Percentiles rank a stretch among this genome's conserved stretches.
Evolutionary conservation across 2,113 vertebrate species (phyloP).

Genomic region (Ailuropoda melanoleuca): DNA sequence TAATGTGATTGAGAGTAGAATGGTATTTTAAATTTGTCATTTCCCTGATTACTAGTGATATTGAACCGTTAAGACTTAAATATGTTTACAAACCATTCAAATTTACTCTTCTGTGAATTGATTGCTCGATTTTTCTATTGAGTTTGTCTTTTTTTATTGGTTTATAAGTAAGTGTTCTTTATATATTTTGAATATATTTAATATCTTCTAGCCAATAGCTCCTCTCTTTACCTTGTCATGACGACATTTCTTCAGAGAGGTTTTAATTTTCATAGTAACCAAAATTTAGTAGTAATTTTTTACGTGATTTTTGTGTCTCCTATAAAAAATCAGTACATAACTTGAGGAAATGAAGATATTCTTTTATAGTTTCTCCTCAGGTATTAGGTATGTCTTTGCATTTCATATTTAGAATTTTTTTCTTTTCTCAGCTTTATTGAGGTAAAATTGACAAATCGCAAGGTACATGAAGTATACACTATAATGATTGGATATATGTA

Average conservation of each 20-base stretch:
- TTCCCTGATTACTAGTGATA: background rate
- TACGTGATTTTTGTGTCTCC: background rate
- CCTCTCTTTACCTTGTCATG: background rate
- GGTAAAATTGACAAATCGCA: background rate
- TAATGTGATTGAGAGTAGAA: background rate
- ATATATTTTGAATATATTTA: background rate
- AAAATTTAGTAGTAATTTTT: slow-evolving; percentile 10
- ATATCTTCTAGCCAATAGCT: background rate
- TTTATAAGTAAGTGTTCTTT: background rate
- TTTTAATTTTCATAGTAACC: background rate
- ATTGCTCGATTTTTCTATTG: background rate
- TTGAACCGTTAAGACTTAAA: background rate
- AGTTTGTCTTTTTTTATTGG: background rate
- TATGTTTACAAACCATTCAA: background rate
- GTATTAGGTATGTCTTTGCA: background rate
- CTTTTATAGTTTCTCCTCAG: background rate
- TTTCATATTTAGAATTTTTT: slow-evolving; percentile 8
- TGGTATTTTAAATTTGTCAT: background rate
- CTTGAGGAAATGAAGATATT: background rate
- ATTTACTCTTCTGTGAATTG: background rate
- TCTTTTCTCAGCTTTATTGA: background rate
- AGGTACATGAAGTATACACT: background rate
- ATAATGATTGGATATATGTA: background rate
- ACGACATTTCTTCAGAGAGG: background rate
- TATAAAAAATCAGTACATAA: background rate